These are phyloP conservation scores for Tubulanus polymorphus DNA, from an alignment of 2,888 invertebrate genomes.

Conservation along the genomic window DNA sequence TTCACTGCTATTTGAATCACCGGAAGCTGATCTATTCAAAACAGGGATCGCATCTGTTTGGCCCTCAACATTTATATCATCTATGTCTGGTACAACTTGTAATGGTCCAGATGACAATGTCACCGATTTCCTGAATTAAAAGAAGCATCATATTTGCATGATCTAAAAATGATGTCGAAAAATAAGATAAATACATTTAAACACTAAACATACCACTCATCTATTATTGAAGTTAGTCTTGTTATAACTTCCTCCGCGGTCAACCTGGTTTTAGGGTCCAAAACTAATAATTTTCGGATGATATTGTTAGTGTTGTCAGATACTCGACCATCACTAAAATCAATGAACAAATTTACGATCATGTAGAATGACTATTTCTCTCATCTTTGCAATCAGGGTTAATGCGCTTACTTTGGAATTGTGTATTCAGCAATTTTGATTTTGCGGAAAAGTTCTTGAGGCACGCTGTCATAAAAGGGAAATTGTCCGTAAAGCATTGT, in stretches of 20 bases:
- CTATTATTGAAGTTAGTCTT: slow-evolving; percentile 39
- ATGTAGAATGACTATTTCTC: background rate
- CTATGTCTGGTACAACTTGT: slow-evolving; percentile 45
- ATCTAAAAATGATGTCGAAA: background rate
- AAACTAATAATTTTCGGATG: slow-evolving; percentile 65
- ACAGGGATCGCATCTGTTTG: background rate
- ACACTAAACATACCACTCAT: slow-evolving; percentile 41
- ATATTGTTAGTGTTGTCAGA: slow-evolving; percentile 65
- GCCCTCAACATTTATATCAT: slow-evolving; percentile 15
- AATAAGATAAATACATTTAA: slow-evolving; percentile 1
- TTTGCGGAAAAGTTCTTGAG: slow-evolving; percentile 70
- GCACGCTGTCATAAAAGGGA: slow-evolving; percentile 73
- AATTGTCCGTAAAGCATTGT: slow-evolving; percentile 79
- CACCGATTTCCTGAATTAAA: slow-evolving; percentile 33
- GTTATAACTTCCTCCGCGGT: slow-evolving; percentile 67
- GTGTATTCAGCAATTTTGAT: slow-evolving; percentile 72
- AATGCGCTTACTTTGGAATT: slow-evolving; percentile 64
- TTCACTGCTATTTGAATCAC: slow-evolving; percentile 1
- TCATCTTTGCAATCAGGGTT: background rate
- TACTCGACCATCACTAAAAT: slow-evolving; percentile 58
- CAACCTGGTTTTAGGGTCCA: slow-evolving; percentile 66
- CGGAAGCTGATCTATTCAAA: background rate
- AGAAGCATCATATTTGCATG: background rate
- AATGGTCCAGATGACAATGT: slow-evolving; percentile 27
- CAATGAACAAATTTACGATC: background rate